phyloP scores from a whole-genome alignment of 2,797 vertebrate genomes.

The Darevskia nairensis region DNA sequence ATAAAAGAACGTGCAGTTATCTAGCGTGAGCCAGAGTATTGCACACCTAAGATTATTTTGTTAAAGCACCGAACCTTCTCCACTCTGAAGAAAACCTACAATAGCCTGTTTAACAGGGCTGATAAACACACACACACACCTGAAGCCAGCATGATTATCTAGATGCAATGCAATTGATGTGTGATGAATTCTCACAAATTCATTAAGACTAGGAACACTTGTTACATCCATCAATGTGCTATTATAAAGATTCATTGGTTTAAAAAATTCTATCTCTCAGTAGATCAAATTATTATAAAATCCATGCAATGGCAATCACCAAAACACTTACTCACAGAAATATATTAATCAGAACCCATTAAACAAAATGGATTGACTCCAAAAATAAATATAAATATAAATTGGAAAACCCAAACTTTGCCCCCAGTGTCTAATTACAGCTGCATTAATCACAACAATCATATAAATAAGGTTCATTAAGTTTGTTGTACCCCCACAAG shows the following conservation, averaged over 20 bases:
- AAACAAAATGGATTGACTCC: neutral
- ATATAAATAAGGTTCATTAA: neutral
- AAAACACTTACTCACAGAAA: neutral
- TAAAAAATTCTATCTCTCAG: neutral
- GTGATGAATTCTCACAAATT: neutral
- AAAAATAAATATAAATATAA: neutral
- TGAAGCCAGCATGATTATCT: neutral
- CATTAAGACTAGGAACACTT: neutral
- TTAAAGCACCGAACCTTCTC: too few species aligned
- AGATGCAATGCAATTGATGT: neutral
- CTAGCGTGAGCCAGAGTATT: neutral
- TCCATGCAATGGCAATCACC: neutral
- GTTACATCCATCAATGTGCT: neutral
- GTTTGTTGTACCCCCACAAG: neutral
- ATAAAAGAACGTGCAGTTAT: neutral
- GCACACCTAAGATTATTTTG: neutral
- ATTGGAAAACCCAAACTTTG: neutral
- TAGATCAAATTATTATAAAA: neutral
- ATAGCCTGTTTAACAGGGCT: neutral
- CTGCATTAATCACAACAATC: neutral
- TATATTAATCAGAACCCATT: neutral
- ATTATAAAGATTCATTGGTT: neutral
- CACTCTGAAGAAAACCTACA: neutral
- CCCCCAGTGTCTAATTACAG: neutral
- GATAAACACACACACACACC: neutral